These are phyloP conservation scores for Sardina pilchardus DNA, from an alignment of 2,113 vertebrate species.

Conservation along the genomic window DNA sequence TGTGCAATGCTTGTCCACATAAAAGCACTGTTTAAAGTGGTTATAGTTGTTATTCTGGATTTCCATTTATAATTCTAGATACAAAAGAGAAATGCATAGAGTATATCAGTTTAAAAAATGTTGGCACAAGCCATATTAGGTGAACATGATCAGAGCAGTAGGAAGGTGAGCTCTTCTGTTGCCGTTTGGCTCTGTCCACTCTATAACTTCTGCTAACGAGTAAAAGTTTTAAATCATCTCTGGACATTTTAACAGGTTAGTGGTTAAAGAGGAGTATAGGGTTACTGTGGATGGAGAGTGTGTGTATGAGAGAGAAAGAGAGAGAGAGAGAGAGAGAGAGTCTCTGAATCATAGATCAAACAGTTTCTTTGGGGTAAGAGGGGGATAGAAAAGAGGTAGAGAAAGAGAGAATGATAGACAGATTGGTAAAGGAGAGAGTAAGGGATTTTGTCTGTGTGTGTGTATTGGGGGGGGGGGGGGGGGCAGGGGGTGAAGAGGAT, in stretches of 20 bases:
- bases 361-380: background rate
- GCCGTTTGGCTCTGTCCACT: background rate
- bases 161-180: background rate
- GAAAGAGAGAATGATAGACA: background rate
- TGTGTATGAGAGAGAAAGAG: background rate
- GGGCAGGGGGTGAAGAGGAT: no score
- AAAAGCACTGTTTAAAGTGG: no score
- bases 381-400: background rate
- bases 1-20: no score
- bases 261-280: conserved; percentile 27
- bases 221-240: background rate
- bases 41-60: background rate
- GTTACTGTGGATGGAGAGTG: conserved; percentile 18
- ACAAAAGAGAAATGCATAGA: background rate
- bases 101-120: background rate
- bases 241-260: conserved; percentile 18
- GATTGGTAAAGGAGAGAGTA: background rate
- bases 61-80: background rate
- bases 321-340: no score
- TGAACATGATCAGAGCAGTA: background rate
- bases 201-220: background rate
- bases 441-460: background rate
- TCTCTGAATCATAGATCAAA: background rate
- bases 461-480: no score
- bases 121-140: background rate